Base-by-base conservation (phyloP, 2,888 invertebrate species). In the Prosapia bicincta region DNA sequence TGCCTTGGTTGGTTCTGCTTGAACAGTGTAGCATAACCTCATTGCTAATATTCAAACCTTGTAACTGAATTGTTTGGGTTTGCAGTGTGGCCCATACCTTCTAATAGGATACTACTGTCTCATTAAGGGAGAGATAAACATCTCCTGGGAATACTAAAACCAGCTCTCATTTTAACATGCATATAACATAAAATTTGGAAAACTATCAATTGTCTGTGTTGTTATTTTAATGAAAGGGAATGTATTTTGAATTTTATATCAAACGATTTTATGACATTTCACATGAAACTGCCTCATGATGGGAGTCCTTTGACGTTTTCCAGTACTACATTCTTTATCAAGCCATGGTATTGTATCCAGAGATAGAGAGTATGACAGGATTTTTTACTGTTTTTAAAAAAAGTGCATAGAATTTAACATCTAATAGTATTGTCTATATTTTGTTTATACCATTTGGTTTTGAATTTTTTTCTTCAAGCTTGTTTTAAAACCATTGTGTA, bases 141-240 rank as follows among this genome's bases (percentile, higher is more conserved):
- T 78, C 75, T 20, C 78, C 78, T 68, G 79, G 71, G 75, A 76
- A 78, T 76, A 75, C 67, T 38, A 67, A 32, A 81, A 66, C 74
- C 74, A 81, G 69, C 78, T 79, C 13, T 71, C 74, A 75, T 81
- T 80, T 20, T 80, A 20, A 28, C 66, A 72, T 20, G 79, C 72
- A 54, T 77, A 75, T n/a, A 81, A 69, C 13, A 79, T 54, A 26
- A 83, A 38, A 2, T 38, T 38, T 38, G 38, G 38, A 38, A 38
- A 38, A 9, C 15, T 38, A 15, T 38, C 38, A 43, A 73, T 72
- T 30, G 23, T 9, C 79, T 23, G 79, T 66, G 26, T 78, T 75
- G 65, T 66, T 78, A 76, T 82, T 82, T 69, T 82, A 80, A 71
- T 76, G 77, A 76, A 72, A 80, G 76, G 81, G 80, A 25, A 81